Evolutionary conservation across 2,888 invertebrate genomes (phyloP), one percentile per base, ranked within the genome.

Genomic region (Perithous albicinctus): DNA sequence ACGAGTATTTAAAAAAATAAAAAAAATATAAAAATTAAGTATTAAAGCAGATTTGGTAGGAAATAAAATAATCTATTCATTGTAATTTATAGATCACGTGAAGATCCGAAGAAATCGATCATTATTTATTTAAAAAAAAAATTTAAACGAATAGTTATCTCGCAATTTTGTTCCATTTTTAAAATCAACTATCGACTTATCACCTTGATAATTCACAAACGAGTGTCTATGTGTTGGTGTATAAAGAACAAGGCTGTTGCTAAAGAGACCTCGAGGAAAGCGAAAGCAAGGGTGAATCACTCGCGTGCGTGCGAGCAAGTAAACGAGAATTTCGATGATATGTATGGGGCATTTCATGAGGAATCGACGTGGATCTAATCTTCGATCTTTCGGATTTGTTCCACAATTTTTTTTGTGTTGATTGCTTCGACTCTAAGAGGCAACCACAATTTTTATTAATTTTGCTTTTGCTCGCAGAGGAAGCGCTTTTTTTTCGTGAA

Each of bases 261-360:
- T 56, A 72, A 72, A 72, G 70, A 76, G 76, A 76, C 78, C 78
- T 70, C 78, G 78, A 64, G 63, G 46, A 41, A 69, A 81, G 73
- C 73, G 81, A 81, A 78, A 64, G 78, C 61, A 74, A 81, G 74
- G 64, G 73, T 69, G 74, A 82, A 82, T 78, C 70, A 75, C n/a
- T n/a, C n/a, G n/a, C n/a, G n/a, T n/a, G n/a, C n/a, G n/a, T 12
- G 66, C 18, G 66, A 56, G 64, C 56, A 43, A 32, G 64, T n/a
- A 23, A 35, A 6, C 43, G 18, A 48, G 73, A 38, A 10, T 54
- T 64, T 8, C 7, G 51, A 54, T 23, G 51, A n/a, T 41, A 41
- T 41, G 29, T 18, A 32, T 54, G 26, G 73, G 56, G 51, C 48
- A 43, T 73, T 80, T 64, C 56, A 61, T n/a, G n/a, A n/a, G n/a